Percentiles rank a stretch among this genome's conserved stretches.
These are phyloP conservation scores for Chymomyza procnemis DNA, from an alignment of 2,888 invertebrate species.

Conservation along the genomic window DNA sequence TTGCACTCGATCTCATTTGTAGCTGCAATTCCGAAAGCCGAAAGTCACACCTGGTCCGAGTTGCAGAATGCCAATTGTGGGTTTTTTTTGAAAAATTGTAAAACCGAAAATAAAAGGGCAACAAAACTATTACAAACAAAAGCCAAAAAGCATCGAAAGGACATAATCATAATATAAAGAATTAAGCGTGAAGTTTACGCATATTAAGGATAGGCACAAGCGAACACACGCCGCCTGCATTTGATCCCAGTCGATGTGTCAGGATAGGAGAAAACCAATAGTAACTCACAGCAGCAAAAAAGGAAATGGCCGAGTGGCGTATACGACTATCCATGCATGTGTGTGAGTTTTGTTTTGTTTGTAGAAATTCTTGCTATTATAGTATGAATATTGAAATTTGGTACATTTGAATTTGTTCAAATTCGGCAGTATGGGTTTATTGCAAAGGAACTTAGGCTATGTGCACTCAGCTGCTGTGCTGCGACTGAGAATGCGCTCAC, in stretches of 20 bases:
- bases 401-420: slow-evolving; percentile 40
- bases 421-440: slow-evolving; percentile 15
- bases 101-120: slow-evolving; percentile 33
- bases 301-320: slow-evolving; percentile 29
- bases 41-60: slow-evolving; percentile 60
- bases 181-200: slow-evolving; percentile 78
- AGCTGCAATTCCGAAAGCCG: neutral
- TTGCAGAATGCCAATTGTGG: slow-evolving; percentile 26
- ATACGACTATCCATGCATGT: slow-evolving; percentile 10
- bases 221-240: slow-evolving; percentile 65
- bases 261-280: slow-evolving; percentile 21
- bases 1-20: slow-evolving; percentile 43
- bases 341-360: slow-evolving; percentile 8
- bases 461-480: slow-evolving; percentile 1
- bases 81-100: slow-evolving; percentile 58
- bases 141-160: slow-evolving; percentile 68
- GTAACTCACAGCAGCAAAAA: slow-evolving; percentile 32
- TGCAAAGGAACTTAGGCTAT: neutral
- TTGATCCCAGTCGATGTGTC: slow-evolving; percentile 17
- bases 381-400: slow-evolving; percentile 6
- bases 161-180: slow-evolving; percentile 72
- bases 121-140: slow-evolving; percentile 56
- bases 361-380: slow-evolving; percentile 51
- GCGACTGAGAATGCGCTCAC: neutral
- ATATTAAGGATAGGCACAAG: slow-evolving; percentile 73